These are phyloP conservation scores for Xiphorhynchus elegans DNA, from an alignment of 2,113 vertebrate species.

Conservation along the genomic window DNA sequence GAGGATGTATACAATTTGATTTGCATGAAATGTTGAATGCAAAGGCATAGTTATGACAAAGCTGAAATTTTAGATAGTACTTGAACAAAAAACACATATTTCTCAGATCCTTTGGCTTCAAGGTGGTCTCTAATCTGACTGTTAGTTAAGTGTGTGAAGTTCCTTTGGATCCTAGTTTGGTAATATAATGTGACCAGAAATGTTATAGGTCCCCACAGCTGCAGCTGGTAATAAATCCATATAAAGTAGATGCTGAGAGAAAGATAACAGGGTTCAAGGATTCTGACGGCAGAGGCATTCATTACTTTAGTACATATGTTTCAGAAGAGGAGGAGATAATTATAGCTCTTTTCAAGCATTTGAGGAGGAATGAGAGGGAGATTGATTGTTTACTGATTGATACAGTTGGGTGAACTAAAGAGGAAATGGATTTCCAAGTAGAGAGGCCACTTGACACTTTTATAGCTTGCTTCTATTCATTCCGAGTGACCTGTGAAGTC, in stretches of 20 bases:
- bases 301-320: neutral
- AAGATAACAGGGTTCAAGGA: slow-evolving; percentile 30
- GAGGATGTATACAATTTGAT: neutral
- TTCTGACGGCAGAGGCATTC: neutral
- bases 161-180: neutral
- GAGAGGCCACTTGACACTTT: slow-evolving; percentile 53
- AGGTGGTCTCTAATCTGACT: neutral
- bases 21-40: neutral
- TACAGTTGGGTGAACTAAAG: slow-evolving; percentile 29
- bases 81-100: neutral
- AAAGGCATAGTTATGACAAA: neutral
- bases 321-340: slow-evolving; percentile 31
- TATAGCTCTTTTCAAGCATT: neutral
- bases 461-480: slow-evolving; percentile 39
- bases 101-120: neutral
- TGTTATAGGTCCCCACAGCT: neutral
- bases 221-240: neutral
- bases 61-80: neutral
- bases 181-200: neutral
- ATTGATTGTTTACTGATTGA: slow-evolving; percentile 44
- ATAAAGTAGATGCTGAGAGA: neutral
- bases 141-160: neutral
- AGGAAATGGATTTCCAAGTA: slow-evolving; percentile 51
- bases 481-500: slow-evolving; percentile 36
- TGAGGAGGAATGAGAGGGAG: neutral